Evolutionary conservation across 2,797 vertebrate genomes (phyloP), one percentile per base, ranked within the genome.

Genomic region (Sebastes iracundus): DNA sequence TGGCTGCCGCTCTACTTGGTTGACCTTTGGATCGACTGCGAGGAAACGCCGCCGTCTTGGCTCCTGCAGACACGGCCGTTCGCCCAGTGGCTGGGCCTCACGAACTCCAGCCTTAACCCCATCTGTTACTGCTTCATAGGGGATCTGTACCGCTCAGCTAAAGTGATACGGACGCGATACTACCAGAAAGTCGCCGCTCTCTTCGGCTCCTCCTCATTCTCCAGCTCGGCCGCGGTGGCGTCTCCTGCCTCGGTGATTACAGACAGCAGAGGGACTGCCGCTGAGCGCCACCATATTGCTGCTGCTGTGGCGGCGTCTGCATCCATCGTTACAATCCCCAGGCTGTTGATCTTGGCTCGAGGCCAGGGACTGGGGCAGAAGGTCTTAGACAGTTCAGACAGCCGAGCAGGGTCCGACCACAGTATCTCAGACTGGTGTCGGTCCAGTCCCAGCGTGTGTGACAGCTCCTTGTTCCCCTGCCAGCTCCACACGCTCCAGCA

Each of bases 71-170:
- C 97, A 2, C 95, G 97, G 3, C 97, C 97, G 1, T 98, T 98
- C 18, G 96, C 97, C 30, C 97, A 98, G 86, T 98, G 97, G 97
- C 94, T 98, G 13, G 96, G 97, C 56, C 96, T 98, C 55, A 98
- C 97, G 3, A 98, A 98, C 94, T 98, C 97, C 87, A 97, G 97
- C 88, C 96, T 98, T 73, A 98, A 98, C 83, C 97, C 97, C 1
- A 97, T 98, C 87, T 98, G 97, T 59, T 98, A 98, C 81, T 98
- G 97, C 60, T 98, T 98, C 79, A 95, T 98, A 0, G 97, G 97
- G 25, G 97, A 97, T 79, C 93, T 98, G 73, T 97, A 97, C 88
- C 96, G 97, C 65, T 98, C 97, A 1, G 97, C 97, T 6, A 96
- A 96, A 88, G 94, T 97, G 68, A 97, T 98, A 82, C 97, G 96